Base-by-base conservation (phyloP, 2,797 vertebrate genomes). In the Phoxinus dragarum region DNA sequence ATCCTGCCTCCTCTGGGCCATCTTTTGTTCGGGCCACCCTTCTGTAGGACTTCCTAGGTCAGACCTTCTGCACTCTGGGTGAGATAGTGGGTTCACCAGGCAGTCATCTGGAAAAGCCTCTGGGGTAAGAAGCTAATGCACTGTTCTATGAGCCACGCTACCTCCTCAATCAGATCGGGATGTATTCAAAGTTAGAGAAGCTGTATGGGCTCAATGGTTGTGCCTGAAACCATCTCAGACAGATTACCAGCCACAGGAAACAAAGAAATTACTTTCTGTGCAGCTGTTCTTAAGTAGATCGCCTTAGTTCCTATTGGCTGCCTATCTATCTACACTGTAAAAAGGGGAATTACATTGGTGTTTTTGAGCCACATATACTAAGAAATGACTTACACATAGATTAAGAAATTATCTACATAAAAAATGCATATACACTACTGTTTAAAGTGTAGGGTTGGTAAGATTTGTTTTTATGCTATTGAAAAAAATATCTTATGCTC, bases 11-110 rank as follows among this genome's bases (percentile, higher is more conserved):
- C 86, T 81, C 16, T 38, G 12, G 67, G 56, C 16, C 36, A 88
- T 77, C 75, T 89, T 84, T 91, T 84, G 84, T 78, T 82, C 40
- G 67, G 86, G 82, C 61, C 34, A 36, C 54, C 44, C 49, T 68
- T 81, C 56, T 82, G 49, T 92, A 98, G 98, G 98, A 99, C 92
- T 99, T 99, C 92, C 95, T 99, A 91, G 98, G 97, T 88, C 97
- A 98, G 91, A 94, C 97, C 56, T 95, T 97, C 93, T 99, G 97
- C 89, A 98, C 98, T 3, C 93, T 99, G 67, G 98, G 98, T 21
- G 97, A 99, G 93, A 98, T 99, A 0, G 97, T 99, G 81, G 97
- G 98, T 89, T 98, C 98, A 4, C 93, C 97, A 0, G 97, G 96
- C 89, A 97, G 98, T 90, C 97, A 96, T 77, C 92, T 98, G 92